phyloP scores from a whole-genome alignment of 2,797 vertebrate species.

The Gorsachius magnificus region DNA sequence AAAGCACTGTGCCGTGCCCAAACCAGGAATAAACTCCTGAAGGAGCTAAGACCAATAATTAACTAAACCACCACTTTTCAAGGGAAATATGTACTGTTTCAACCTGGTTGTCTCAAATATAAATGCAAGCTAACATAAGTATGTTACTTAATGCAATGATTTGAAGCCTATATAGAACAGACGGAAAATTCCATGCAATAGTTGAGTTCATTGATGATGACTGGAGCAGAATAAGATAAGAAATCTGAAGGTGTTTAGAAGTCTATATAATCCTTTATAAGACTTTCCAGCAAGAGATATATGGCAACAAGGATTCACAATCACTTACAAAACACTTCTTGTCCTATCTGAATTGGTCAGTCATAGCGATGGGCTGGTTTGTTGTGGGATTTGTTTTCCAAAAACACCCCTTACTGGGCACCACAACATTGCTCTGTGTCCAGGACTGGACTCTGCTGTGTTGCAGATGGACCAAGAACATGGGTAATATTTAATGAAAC shows the following conservation, averaged over 20 bases:
- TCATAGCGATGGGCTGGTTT: neutral
- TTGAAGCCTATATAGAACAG: neutral
- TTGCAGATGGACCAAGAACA: neutral
- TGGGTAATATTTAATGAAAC: neutral
- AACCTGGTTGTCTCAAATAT: neutral
- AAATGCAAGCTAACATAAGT: neutral
- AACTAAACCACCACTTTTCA: neutral
- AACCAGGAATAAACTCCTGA: neutral
- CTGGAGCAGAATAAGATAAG: neutral
- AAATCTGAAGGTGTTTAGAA: neutral
- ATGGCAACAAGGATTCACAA: neutral
- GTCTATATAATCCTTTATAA: neutral
- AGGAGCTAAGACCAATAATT: neutral
- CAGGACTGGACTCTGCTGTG: neutral
- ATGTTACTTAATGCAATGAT: neutral
- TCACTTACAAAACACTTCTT: neutral
- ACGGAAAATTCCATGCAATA: neutral
- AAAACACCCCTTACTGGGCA: neutral
- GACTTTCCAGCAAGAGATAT: neutral
- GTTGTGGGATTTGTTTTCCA: fast-evolving
- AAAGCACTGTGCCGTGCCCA: neutral
- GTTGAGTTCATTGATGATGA: neutral
- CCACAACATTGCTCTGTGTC: neutral
- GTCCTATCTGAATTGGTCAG: neutral
- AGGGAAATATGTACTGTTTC: neutral